A percentile compares a stretch with the other conserved stretches of the same genome.
phyloP scores from a whole-genome alignment of 2,797 vertebrate species.

The Phalanger gymnotis region DNA sequence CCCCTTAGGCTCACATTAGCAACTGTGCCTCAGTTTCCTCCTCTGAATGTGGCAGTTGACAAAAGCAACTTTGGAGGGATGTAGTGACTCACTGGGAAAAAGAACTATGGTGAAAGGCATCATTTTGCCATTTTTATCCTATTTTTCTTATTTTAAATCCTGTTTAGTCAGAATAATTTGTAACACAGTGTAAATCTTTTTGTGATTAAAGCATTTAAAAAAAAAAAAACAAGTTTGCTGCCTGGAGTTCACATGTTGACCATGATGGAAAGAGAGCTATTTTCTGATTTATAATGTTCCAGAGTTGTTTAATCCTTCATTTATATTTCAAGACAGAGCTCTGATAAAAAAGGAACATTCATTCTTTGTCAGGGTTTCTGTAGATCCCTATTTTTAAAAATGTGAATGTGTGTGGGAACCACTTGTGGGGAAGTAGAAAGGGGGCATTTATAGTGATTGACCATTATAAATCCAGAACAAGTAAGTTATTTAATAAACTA shows the following conservation, averaged over 20 bases:
- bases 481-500: slow-evolving; percentile 54
- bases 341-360: neutral
- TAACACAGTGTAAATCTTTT: slow-evolving; percentile 58
- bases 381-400: slow-evolving; percentile 57
- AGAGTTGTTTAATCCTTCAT: slow-evolving; percentile 20
- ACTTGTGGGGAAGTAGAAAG: slow-evolving; percentile 1
- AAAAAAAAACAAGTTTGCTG: slow-evolving; percentile 23
- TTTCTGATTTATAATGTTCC: slow-evolving; percentile 53
- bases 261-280: slow-evolving; percentile 48
- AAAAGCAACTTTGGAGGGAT: neutral
- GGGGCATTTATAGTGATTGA: slow-evolving; percentile 53
- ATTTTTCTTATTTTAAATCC: slow-evolving; percentile 54
- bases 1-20: neutral
- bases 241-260: slow-evolving; percentile 48
- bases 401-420: neutral
- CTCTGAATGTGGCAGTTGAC: neutral
- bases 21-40: neutral
- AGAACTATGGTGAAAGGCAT: slow-evolving; percentile 40
- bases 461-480: slow-evolving; percentile 40
- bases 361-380: slow-evolving; percentile 48
- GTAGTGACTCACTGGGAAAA: neutral
- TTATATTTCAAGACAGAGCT: slow-evolving; percentile 57
- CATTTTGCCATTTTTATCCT: slow-evolving; percentile 49
- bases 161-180: slow-evolving; percentile 64
- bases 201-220: slow-evolving; percentile 57